Percentiles rank a stretch among this genome's conserved stretches.
Conservation (phyloP, 2,888 invertebrate species). For the Pandemis cinnamomeana region DNA sequence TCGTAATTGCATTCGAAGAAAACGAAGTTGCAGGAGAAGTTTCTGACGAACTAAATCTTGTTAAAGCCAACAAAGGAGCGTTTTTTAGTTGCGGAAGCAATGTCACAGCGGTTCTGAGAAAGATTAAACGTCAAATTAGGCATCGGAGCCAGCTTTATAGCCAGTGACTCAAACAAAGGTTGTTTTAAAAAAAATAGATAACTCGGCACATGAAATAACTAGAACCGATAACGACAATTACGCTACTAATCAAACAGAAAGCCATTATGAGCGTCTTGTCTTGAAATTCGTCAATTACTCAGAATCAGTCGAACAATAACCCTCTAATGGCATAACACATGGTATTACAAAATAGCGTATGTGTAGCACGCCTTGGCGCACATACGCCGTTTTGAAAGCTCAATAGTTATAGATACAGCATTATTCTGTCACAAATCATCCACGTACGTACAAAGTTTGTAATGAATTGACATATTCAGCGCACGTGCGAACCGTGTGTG, state of each 20-base stretch:
- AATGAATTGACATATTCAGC: constrained; percentile 83
- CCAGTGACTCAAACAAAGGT: constrained; percentile 26
- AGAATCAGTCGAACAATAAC: constrained; percentile 75
- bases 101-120: constrained; percentile 28
- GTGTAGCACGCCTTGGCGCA: neutral
- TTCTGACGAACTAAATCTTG: constrained; percentile 44
- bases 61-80: constrained; percentile 38
- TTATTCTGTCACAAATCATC: constrained; percentile 83
- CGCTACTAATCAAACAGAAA: constrained; percentile 66
- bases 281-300: constrained; percentile 76
- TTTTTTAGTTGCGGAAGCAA: constrained; percentile 28
- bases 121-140: constrained; percentile 22
- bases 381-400: neutral
- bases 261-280: constrained; percentile 53
- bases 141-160: constrained; percentile 2
- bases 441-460: constrained; percentile 78
- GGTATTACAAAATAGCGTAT: constrained; percentile 2
- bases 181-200: constrained; percentile 32
- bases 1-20: constrained; percentile 66
- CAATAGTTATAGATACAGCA: constrained; percentile 69
- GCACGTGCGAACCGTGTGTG: constrained; percentile 68
- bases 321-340: constrained; percentile 50
- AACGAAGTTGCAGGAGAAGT: constrained; percentile 44
- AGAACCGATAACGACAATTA: constrained; percentile 36
- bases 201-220: constrained; percentile 25